Conservation (phyloP, 2,113 vertebrate genomes). For the Pteropus alecto region DNA sequence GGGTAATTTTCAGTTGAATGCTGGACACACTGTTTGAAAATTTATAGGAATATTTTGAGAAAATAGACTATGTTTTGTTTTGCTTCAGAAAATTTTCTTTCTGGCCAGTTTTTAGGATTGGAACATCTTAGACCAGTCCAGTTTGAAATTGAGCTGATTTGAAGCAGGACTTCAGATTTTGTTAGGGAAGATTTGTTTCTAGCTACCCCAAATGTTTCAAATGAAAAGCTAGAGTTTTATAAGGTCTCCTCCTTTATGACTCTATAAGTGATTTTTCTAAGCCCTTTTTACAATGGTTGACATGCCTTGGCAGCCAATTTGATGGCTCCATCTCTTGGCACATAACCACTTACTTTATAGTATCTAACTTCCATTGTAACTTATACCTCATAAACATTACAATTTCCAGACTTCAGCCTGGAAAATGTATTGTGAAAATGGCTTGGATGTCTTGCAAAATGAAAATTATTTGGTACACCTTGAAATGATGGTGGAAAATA, state of each 20-base stretch:
- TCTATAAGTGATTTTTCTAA: conserved; percentile 62
- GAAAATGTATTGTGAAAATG: not conserved
- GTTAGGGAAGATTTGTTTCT: not conserved
- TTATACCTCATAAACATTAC: not conserved
- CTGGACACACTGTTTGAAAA: not conserved
- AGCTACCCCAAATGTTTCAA: not conserved
- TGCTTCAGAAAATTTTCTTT: not conserved
- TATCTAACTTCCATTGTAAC: not conserved
- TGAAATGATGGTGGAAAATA: not conserved
- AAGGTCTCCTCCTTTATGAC: not conserved
- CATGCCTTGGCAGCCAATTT: conserved; percentile 33
- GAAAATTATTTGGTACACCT: not conserved
- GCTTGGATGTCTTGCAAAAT: not conserved
- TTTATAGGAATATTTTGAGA: not conserved
- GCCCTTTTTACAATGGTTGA: conserved; percentile 48
- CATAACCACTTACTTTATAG: not conserved
- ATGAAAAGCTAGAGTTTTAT: not conserved
- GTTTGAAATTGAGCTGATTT: not conserved
- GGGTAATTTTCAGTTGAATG: not conserved
- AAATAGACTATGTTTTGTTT: not conserved
- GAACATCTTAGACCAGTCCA: not conserved
- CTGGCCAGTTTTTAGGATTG: not conserved
- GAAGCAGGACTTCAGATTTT: not conserved
- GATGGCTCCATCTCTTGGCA: not conserved
- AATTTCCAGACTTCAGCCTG: conserved; percentile 15